Evolutionary conservation across 2,888 invertebrate species (phyloP), one percentile per base, ranked within the genome.

Genomic region (Heteromyza rotundicornis): DNA sequence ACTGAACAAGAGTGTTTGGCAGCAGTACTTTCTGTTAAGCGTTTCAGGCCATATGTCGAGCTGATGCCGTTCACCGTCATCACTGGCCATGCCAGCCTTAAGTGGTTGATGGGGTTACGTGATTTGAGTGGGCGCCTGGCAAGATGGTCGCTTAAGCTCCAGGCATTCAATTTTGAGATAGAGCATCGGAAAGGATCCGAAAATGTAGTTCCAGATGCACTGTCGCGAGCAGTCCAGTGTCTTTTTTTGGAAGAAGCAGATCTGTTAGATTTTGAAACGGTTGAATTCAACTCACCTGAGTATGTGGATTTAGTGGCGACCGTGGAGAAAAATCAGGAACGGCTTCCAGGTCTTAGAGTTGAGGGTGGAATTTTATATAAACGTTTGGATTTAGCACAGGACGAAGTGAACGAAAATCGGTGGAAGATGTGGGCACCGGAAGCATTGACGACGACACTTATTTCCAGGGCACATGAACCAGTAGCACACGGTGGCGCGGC

Each of bases 121-220:
- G 60, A 64, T 14, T 32, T 64, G 10, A 52, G 35, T n/a, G 64
- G 64, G 2, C 32, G 64, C 23, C 35, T 75, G 23, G 72, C 73
- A 7, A 49, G 75, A 10, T 77, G 66, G 68, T 63, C 59, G n/a
- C 35, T 66, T 5, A 61, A 75, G 71, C 61, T 64, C 64, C 70
- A 64, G 52, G 64, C 22, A 63, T 76, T 54, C 56, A 63, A 63
- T 69, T 23, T 59, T 55, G 35, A 57, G 0, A 65, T 65, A 7
- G 22, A 59, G 7, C 73, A 77, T 53, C 64, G 75, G 20, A 72
- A 67, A 47, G 73, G 72, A 1, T 53, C 63, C 1, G 40, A 62
- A 1, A 68, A 73, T 64, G 49, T 67, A 1, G 70, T 74, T 1
- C 67, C 73, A 0, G 74, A 75, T 57, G 68, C 69, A 10, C 53